phyloP scores from a whole-genome alignment of 1,140 invertebrate genomes.

The Chironomus tepperi region DNA sequence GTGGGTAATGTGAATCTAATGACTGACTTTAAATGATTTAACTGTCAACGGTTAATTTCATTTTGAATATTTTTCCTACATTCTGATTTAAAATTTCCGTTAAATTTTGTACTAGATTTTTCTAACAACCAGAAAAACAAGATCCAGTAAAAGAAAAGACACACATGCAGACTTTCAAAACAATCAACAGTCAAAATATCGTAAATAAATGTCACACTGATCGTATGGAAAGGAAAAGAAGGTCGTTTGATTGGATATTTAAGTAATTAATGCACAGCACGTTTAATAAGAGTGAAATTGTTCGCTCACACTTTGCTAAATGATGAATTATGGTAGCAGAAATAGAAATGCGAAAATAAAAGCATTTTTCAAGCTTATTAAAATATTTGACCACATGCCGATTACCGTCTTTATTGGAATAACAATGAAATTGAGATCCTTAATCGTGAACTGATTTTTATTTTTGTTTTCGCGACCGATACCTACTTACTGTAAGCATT shows the following conservation, averaged over 20 bases:
- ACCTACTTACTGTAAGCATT: background rate
- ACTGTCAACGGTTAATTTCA: too few relatives aligned
- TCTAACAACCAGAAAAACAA: too few relatives aligned
- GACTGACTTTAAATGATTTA: too few relatives aligned
- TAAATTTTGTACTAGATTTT: too few relatives aligned
- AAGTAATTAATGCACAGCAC: slow-evolving; percentile 3
- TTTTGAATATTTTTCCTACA: too few relatives aligned
- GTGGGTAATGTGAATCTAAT: too few relatives aligned
- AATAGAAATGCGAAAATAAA: too few relatives aligned
- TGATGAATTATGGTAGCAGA: background rate
- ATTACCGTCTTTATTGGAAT: background rate
- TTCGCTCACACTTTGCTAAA: background rate
- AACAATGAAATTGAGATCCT: slow-evolving; percentile 13
- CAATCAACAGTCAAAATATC: too few relatives aligned
- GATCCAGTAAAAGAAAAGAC: too few relatives aligned
- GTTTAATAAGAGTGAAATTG: background rate
- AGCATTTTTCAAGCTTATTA: background rate
- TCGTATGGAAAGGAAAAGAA: background rate
- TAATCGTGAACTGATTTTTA: slow-evolving; percentile 2
- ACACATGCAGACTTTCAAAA: too few relatives aligned
- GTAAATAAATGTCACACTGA: too few relatives aligned
- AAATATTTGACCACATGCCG: slow-evolving; percentile 7
- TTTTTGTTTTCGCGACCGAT: background rate
- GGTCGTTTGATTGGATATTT: background rate
- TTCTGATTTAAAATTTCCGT: too few relatives aligned